Base-by-base conservation (phyloP, 2,888 invertebrate genomes). In the Dascillus cervinus region DNA sequence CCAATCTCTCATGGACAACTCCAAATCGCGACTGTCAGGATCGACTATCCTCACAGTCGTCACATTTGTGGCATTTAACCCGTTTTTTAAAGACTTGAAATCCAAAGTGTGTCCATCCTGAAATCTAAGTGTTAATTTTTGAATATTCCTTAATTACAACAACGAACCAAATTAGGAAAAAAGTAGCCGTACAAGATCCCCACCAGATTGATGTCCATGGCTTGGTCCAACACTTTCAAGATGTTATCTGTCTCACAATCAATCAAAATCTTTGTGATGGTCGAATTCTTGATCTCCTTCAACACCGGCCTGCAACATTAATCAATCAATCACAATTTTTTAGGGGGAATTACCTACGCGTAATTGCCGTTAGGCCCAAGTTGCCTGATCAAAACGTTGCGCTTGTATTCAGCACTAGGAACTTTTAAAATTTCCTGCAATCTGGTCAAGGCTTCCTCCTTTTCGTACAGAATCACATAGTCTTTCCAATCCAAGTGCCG, bases 201-300 rank as follows among this genome's bases (percentile, higher is more conserved):
- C 44, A 90, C 69, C 66, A 92, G 75, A 35, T 84, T 82, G 3
- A 94, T 75, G 58, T 84, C 78, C 44, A 77, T 73, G 1, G 91
- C 88, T 65, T 91, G 83, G n/a, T 70, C 64, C 22, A 64, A 43
- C 31, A 61, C 45, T 11, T 69, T 65, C 1, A 72, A 46, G 6
- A 87, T 69, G 45, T 77, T 75, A 6, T 79, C 73, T 0, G 75
- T 65, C 2, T 75, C 68, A 52, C 88, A 85, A 53, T 90, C 88
- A 13, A 92, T 47, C 3, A 92, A 68, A 24, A 91, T 76, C 46
- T 81, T 79, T 33, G 70, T 78, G 49, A 83, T 79, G 4, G 76
- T 74, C 0, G 78, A 73, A n/a, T 75, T 72, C 50, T 79, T 77
- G 13, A 91, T 73, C 38, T 79, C 73, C 59, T 90, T 90, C 23